Evolutionary conservation across 2,113 vertebrate species (phyloP), one percentile per base, ranked within the genome.

Genomic region (Corythoichthys haematopterus): DNA sequence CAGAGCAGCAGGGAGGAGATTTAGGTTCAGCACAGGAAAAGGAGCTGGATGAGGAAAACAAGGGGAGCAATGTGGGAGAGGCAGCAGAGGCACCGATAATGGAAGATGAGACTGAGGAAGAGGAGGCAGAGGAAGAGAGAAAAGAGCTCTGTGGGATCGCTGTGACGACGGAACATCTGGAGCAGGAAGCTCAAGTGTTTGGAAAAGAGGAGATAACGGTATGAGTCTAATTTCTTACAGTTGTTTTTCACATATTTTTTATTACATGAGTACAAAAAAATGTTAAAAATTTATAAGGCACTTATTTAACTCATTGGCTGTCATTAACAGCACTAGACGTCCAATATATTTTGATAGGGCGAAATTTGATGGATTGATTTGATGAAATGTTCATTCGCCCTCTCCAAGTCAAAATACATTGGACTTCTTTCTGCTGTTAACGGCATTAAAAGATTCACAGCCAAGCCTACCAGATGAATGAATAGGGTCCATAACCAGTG

Each of bases 61-160:
- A 82, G 61, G 71, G 77, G 59, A 65, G 56, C 45, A 66, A 78
- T 4, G 76, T 76, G 28, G 84, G 80, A 71, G 78, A 85, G 77
- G 76, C 74, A 14, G 51, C 63, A 2, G 85, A 87, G 64, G 80
- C 80, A 64, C 65, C 81, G 66, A 85, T 82, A 62, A 83, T 83
- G 75, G 84, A 90, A n/a, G 84, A 82, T 60, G 86, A 83, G 65
- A 84, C 69, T 65, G 86, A 82, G 11, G 87, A 83, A 53, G 82
- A 87, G 2, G 79, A 73, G 35, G 65, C 64, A n/a, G 79, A 82
- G 61, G 77, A 70, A 20, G 58, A 68, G 51, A 74, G 35, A 50
- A 65, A 36, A 69, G 60, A 68, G 67, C 46, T 48, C 67, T 72
- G 77, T 15, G 72, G 71, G 65, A 63, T 75, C 72, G 81, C 79